Conservation (phyloP, 2,888 invertebrate species). For the Shargacucullia verbasci region DNA sequence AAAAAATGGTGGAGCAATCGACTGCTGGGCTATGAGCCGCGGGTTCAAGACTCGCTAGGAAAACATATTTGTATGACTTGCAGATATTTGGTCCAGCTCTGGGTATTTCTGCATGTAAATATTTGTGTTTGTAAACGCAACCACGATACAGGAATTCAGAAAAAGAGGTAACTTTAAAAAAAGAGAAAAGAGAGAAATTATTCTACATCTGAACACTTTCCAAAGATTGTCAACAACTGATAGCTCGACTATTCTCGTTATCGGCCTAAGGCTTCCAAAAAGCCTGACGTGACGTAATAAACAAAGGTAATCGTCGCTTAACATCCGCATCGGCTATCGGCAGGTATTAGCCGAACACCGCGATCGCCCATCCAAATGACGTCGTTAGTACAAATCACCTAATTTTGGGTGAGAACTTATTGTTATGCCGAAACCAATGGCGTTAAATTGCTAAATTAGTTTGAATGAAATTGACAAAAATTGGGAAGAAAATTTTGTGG, state of each 20-base stretch:
- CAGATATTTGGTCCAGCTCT: too few relatives aligned
- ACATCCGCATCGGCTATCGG: constrained; percentile 39
- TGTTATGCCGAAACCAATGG: constrained; percentile 34
- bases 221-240: constrained; percentile 1
- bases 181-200: too few relatives aligned
- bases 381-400: constrained; percentile 54
- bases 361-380: constrained; percentile 41
- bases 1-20: too few relatives aligned
- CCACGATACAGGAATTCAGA: too few relatives aligned
- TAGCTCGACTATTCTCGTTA: constrained; percentile 9
- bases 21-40: too few relatives aligned
- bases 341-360: constrained; percentile 42
- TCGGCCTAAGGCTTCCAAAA: constrained; percentile 18
- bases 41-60: too few relatives aligned
- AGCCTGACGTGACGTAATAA: constrained; percentile 32
- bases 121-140: too few relatives aligned
- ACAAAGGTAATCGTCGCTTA: constrained; percentile 46
- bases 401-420: constrained; percentile 49
- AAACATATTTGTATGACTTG: too few relatives aligned
- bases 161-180: too few relatives aligned
- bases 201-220: too few relatives aligned
- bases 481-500: too few relatives aligned
- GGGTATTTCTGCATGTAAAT: too few relatives aligned
- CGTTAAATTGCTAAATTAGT: constrained; percentile 40
- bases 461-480: constrained; percentile 1